Evolutionary conservation across 2,888 invertebrate species (phyloP), one percentile per base, ranked within the genome.

Genomic region (Mactromeris polynyma): DNA sequence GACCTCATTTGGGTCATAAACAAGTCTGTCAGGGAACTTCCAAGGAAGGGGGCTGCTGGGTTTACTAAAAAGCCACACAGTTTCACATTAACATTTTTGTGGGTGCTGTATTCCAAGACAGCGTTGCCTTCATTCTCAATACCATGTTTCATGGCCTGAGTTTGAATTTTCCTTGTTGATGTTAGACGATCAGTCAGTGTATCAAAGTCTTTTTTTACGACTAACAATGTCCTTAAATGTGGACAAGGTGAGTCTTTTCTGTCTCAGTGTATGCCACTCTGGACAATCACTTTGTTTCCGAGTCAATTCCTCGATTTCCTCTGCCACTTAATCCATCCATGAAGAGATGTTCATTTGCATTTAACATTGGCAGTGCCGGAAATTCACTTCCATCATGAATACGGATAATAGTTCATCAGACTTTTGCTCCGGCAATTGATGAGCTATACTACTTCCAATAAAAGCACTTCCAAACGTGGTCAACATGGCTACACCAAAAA

Each of bases 101-200:
- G 73, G 14, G 73, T 83, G 3, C 26, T n/a, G 36, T 83, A 69
- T 64, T 83, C 86, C 81, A 81, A 14, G 7, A 82, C 86, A 51
- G 86, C 81, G 46, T 42, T 82, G 9, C 1, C 21, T 78, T 87
- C 83, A 77, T 78, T 51, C 26, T 73, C 83, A 78, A 77, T 46
- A 6, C 83, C 82, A 78, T 83, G 78, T 38, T 58, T 78, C 87
- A 87, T 87, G 2, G 87, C 83, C 58, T 26, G 54, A 21, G 82
- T 87, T 19, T 54, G 51, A 21, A 78, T 21, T 40, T 38, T 33
- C 33, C 58, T 42, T 40, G 19, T 54, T 31, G 78, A 78, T 40
- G 38, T 87, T 31, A 87, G 26, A 7, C 87, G 36, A 7, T 87
- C 82, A 26, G 78, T 78, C 11, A 87, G 54, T 4, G 40, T 83